Evolutionary conservation across 2,113 vertebrate species (phyloP).

Genomic region (Percopsis transmontana): DNA sequence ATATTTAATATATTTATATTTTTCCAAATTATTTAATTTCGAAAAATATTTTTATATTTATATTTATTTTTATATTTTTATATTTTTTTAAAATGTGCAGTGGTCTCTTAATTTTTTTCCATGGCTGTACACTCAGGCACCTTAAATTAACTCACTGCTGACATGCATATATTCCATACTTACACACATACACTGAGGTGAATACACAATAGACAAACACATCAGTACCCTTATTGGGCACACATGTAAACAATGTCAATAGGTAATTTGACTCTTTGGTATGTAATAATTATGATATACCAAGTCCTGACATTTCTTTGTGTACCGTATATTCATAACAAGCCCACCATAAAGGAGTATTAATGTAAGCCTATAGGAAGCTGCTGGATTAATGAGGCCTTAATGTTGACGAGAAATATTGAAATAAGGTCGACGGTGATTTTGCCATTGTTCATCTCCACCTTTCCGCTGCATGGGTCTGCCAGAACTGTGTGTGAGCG

Average conservation of each 20-base stretch:
- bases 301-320: slow-evolving; percentile 12
- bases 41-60: no score
- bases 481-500: slow-evolving; percentile 13
- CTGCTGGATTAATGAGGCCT: slow-evolving; percentile 33
- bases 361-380: slow-evolving; percentile 34
- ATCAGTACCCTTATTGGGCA: neutral
- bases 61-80: no score
- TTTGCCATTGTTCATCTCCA: slow-evolving; percentile 49
- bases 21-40: no score
- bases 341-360: neutral
- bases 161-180: neutral
- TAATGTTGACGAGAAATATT: slow-evolving; percentile 44
- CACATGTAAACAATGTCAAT: neutral
- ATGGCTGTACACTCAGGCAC: neutral
- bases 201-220: neutral
- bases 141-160: no score
- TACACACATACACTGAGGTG: neutral
- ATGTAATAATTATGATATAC: slow-evolving; percentile 31
- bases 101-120: no score
- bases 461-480: slow-evolving; percentile 30
- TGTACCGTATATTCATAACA: neutral
- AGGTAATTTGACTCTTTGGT: neutral
- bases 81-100: no score
- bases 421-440: slow-evolving; percentile 54
- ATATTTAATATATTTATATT: no score